phyloP scores from a whole-genome alignment of 2,113 vertebrate genomes.

The Neolamprologus toae region DNA sequence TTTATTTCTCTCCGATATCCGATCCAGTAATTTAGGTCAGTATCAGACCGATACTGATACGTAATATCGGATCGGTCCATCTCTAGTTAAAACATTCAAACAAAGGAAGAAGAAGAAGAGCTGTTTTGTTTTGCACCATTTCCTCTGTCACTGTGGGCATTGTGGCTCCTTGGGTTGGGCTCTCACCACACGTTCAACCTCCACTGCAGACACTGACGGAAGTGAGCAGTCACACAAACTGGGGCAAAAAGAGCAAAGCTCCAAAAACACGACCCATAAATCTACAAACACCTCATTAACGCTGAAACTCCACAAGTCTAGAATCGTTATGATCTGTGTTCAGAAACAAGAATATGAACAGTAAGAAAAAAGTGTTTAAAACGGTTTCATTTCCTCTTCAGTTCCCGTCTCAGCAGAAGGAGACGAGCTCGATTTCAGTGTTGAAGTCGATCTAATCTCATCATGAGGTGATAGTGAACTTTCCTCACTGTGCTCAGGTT shows the following conservation, averaged over 20 bases:
- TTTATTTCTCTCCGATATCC: accelerated
- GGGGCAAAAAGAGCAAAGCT: background rate
- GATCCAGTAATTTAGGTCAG: background rate
- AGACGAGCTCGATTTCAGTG: background rate
- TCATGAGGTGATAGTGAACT: background rate
- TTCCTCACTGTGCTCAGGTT: accelerated
- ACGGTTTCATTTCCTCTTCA: background rate
- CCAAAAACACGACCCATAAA: background rate
- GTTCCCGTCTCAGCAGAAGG: background rate
- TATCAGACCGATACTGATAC: accelerated
- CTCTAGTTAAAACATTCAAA: background rate
- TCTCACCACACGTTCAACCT: background rate
- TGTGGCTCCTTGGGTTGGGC: accelerated
- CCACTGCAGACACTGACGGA: background rate
- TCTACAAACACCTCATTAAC: background rate
- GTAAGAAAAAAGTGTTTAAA: background rate
- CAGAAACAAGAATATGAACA: background rate
- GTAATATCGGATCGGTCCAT: accelerated
- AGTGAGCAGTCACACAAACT: background rate
- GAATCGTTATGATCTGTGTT: background rate
- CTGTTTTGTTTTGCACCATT: background rate
- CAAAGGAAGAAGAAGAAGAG: background rate
- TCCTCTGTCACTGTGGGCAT: background rate
- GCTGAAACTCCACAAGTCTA: accelerated
- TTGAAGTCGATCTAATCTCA: background rate